Base-by-base conservation (phyloP, 1,140 invertebrate genomes). In the Thereuonema tuberculata region DNA sequence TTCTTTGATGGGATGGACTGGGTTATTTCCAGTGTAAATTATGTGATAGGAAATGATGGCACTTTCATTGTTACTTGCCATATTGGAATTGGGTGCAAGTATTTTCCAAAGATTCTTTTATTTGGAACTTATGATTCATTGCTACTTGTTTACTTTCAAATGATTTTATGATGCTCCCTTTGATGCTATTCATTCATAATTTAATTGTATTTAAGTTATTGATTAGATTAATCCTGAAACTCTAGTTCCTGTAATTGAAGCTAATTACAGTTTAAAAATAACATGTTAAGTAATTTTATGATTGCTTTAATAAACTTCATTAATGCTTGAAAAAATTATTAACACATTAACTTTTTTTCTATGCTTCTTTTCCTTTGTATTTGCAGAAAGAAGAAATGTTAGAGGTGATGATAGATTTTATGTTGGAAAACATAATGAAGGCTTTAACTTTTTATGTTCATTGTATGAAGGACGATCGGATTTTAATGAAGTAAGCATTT, bases 381-480 rank as follows among this genome's bases (percentile, higher is more conserved):
- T 37, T 37, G 5, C 31, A 79, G 78, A 63, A 54, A 72, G 72
- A 57, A 71, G 82, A 60, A 84, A 84, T 71, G 68, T 74, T 5
- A 77, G 82, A 49, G 90, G 90, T 17, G 81, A 85, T 68, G 88
- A 92, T 70, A 76, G 83, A 23, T 70, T 94, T 29, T 95, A 93
- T 73, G 80, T 94, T 37, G 77, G 81, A 2, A 74, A 79, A 0
- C 75, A 74, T 15, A 87, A 92, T 73, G 68, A 71, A 5, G 80
- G 82, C 20, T 89, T 82, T 71, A 74, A 81, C 46, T 82, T 84
- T 65, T 68, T 94, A 47, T 78, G 79, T 60, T 5, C 9, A 12
- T 24, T 50, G 21, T 50, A 50, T 20, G 48, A 50, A 24, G 48
- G 48, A n/a, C 5, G 24, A 50, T 12, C 5, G 21, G 21, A 50